phyloP scores from a whole-genome alignment of 1,140 invertebrate genomes.

The Apis cerana region DNA sequence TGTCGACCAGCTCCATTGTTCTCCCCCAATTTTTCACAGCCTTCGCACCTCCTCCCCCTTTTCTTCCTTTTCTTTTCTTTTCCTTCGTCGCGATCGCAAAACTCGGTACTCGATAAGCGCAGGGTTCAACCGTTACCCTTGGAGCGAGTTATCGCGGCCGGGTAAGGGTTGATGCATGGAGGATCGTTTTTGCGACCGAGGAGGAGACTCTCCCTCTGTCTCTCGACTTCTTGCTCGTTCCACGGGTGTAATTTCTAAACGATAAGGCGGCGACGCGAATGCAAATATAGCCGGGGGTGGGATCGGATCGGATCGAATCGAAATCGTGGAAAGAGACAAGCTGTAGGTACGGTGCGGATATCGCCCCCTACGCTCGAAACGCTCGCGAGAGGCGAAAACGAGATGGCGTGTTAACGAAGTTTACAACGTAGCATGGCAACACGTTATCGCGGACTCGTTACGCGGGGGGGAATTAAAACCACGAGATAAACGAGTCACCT shows the following conservation, averaged over 20 bases:
- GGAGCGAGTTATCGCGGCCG: too few relatives aligned
- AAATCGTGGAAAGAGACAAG: slow-evolving; percentile 5
- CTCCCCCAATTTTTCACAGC: background rate
- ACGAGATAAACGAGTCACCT: slow-evolving; percentile 45
- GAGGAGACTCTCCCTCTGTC: background rate
- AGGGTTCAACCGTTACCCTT: too few relatives aligned
- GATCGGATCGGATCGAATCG: background rate
- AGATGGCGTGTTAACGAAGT: slow-evolving; percentile 51
- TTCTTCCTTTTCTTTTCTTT: too few relatives aligned
- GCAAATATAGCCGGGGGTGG: background rate
- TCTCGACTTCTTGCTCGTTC: background rate
- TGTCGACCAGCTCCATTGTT: background rate
- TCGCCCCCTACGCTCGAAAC: slow-evolving; percentile 6
- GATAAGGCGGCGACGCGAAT: background rate
- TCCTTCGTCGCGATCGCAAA: too few relatives aligned
- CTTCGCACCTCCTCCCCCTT: background rate
- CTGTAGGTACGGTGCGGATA: background rate
- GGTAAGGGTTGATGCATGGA: too few relatives aligned
- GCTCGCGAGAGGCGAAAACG: slow-evolving; percentile 16
- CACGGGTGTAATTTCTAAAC: too few relatives aligned
- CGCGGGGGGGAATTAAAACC: slow-evolving; percentile 49
- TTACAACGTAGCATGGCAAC: slow-evolving; percentile 36
- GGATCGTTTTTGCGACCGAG: too few relatives aligned
- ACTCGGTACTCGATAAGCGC: too few relatives aligned
- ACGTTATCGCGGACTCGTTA: slow-evolving; percentile 46